Evolutionary conservation across 2,113 vertebrate genomes (phyloP).

Genomic region (Pycnonotus jocosus): DNA sequence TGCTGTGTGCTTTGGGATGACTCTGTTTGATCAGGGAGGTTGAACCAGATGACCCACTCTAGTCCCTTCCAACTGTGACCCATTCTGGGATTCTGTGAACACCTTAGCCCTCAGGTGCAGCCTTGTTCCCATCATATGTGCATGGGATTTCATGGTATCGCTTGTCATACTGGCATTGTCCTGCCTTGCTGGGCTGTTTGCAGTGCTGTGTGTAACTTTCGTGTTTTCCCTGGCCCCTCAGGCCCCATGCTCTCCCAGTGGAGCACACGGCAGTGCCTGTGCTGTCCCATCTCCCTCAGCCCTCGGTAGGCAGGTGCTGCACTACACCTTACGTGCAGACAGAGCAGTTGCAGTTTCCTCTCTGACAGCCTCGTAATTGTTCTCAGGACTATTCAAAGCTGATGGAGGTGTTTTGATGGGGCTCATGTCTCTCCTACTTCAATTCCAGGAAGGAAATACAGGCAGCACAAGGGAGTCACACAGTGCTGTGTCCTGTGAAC

Average conservation of each 20-base stretch:
- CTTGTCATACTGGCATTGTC: accelerated
- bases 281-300: neutral
- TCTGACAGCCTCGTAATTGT: neutral
- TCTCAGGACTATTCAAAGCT: neutral
- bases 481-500: accelerated
- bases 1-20: neutral
- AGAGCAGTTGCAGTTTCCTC: neutral
- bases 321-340: accelerated
- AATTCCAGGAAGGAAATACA: neutral
- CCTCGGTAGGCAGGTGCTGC: neutral
- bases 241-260: accelerated
- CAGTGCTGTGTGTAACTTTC: neutral
- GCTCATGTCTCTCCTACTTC: neutral
- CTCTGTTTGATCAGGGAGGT: neutral
- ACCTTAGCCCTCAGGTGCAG: neutral
- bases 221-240: accelerated
- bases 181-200: neutral
- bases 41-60: neutral
- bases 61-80: neutral
- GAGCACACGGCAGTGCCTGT: neutral
- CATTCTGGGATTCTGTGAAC: neutral
- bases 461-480: accelerated
- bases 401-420: neutral
- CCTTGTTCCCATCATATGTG: accelerated
- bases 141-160: accelerated